phyloP scores from a whole-genome alignment of 1,140 invertebrate species.

The Tetramorium simillimum region DNA sequence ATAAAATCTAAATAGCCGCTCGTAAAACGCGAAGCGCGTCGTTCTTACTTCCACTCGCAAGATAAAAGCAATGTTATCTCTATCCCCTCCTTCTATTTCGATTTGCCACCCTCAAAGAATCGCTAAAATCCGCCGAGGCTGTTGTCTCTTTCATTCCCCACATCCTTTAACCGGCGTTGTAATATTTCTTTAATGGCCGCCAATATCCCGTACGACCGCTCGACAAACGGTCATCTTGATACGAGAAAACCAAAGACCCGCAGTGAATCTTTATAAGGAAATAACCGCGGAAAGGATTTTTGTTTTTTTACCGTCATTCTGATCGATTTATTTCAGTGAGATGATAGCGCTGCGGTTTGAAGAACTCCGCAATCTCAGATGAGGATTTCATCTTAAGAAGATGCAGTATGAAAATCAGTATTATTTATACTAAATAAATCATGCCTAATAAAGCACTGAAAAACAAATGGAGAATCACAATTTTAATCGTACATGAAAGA shows the following conservation, averaged over 20 bases:
- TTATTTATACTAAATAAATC: neutral
- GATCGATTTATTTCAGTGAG: constrained; percentile 2
- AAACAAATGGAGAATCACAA: neutral
- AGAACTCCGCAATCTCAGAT: neutral
- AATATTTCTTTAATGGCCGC: constrained; percentile 35
- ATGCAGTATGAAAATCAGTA: neutral
- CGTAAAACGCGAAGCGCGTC: constrained; percentile 69
- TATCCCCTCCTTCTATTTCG: neutral
- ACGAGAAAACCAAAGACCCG: neutral
- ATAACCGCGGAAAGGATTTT: neutral
- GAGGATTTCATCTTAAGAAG: neutral
- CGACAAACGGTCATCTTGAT: constrained; percentile 22
- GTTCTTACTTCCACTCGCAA: constrained; percentile 48
- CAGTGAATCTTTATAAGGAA: constrained; percentile 9
- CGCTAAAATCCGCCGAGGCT: constrained; percentile 20
- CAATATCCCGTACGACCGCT: neutral
- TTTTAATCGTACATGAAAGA: neutral
- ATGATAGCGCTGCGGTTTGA: neutral
- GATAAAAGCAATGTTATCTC: constrained; percentile 18
- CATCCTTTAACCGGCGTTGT: constrained; percentile 8
- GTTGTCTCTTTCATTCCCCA: neutral
- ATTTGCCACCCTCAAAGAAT: constrained; percentile 20
- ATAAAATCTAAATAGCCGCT: constrained; percentile 73
- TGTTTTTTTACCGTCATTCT: neutral
- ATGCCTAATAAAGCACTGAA: neutral